These are phyloP conservation scores for Campodea augens DNA, from an alignment of 1,140 invertebrate genomes.

Conservation along the genomic window DNA sequence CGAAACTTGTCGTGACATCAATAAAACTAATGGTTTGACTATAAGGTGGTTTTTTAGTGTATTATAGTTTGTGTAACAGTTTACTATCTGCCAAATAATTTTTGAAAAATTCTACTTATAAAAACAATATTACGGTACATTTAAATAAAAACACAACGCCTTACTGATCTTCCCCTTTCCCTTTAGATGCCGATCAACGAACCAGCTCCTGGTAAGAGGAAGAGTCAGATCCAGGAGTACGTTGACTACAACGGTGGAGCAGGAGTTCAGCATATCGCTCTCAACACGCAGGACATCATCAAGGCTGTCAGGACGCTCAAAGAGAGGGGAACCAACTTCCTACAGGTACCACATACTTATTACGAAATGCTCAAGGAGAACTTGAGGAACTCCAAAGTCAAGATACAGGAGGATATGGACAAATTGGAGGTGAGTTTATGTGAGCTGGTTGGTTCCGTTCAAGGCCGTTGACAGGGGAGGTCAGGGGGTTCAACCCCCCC, in stretches of 20 bases:
- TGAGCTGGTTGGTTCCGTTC: slow-evolving; percentile 4
- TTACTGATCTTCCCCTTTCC: slow-evolving; percentile 11
- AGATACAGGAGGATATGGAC: slow-evolving; percentile 68
- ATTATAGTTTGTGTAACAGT: too few species aligned
- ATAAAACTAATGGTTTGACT: too few species aligned
- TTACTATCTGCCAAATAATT: too few species aligned
- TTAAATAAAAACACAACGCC: too few species aligned
- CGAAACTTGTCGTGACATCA: too few species aligned
- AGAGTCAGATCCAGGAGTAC: slow-evolving; percentile 96
- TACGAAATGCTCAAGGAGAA: slow-evolving; percentile 67
- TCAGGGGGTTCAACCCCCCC: too few species aligned
- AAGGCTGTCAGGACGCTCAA: slow-evolving; percentile 59
- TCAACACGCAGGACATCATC: slow-evolving; percentile 88
- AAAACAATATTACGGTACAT: neutral
- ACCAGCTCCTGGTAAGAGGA: slow-evolving; percentile 83
- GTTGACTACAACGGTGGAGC: slow-evolving; percentile 96
- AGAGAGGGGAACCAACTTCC: slow-evolving; percentile 70
- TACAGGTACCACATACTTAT: slow-evolving; percentile 75
- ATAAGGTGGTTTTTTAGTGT: too few species aligned
- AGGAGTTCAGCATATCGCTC: slow-evolving; percentile 94
- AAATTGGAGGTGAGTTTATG: slow-evolving; percentile 31
- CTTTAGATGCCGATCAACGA: slow-evolving; percentile 87
- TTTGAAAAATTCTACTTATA: slow-evolving; percentile 5
- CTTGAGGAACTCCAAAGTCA: slow-evolving; percentile 54
- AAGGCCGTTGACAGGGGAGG: too few species aligned